phyloP scores from a whole-genome alignment of 2,113 vertebrate species.

The Pampusana beccarii region DNA sequence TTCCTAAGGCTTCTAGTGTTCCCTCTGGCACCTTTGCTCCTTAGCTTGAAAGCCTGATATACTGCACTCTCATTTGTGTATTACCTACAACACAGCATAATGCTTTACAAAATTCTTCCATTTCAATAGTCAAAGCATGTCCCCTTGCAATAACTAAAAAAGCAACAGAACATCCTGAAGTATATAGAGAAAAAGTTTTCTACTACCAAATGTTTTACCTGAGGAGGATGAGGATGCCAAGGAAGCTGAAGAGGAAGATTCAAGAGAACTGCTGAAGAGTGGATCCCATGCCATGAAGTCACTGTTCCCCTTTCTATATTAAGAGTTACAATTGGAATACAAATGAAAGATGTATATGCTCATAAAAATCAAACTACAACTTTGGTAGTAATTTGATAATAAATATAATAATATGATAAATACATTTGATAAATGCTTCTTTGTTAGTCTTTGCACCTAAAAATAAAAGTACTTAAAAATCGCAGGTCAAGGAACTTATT shows the following conservation, averaged over 20 bases:
- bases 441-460: background rate
- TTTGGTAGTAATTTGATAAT: background rate
- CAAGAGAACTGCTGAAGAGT: slow-evolving; percentile 80
- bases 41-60: background rate
- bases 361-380: background rate
- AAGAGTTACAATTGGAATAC: slow-evolving; percentile 11
- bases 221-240: slow-evolving; percentile 78
- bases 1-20: background rate
- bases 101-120: background rate
- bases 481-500: background rate
- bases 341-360: background rate
- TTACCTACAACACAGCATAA: background rate
- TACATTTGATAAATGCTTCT: background rate
- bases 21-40: background rate
- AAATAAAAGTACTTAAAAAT: background rate
- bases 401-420: background rate
- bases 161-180: background rate
- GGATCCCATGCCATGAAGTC: slow-evolving; percentile 94
- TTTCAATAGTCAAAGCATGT: background rate
- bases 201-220: slow-evolving; percentile 75
- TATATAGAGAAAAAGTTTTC: background rate
- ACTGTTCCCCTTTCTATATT: slow-evolving; percentile 81
- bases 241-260: slow-evolving; percentile 78
- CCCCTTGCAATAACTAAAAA: background rate
- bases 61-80: background rate